A percentile compares a stretch with the other conserved stretches of the same genome.
phyloP scores from a whole-genome alignment of 2,888 invertebrate genomes.

The Mesodorylaimus sp. region DNA sequence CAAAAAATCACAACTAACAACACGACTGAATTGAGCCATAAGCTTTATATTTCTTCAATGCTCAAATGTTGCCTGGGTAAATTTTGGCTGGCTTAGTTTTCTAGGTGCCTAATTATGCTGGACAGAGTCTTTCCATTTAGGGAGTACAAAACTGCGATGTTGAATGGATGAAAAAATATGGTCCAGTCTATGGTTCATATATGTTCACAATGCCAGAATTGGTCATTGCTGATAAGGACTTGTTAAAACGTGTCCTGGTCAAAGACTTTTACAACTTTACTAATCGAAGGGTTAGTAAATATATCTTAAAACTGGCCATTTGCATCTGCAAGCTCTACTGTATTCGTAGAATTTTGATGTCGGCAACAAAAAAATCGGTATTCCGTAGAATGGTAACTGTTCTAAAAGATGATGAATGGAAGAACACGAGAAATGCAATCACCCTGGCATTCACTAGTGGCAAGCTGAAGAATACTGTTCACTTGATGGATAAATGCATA shows the following conservation, averaged over 20 bases:
- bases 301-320: too few relatives aligned
- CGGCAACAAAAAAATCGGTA: not conserved
- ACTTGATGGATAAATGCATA: conserved; percentile 30
- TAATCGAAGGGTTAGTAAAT: conserved; percentile 24
- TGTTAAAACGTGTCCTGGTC: conserved; percentile 28
- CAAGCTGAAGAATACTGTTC: conserved; percentile 35
- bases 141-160: not conserved
- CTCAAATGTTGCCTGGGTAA: too few relatives aligned
- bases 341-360: too few relatives aligned
- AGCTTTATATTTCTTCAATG: too few relatives aligned
- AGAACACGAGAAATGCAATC: conserved; percentile 32
- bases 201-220: conserved; percentile 19
- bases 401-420: conserved; percentile 33
- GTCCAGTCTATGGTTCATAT: conserved; percentile 3
- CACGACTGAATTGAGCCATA: too few relatives aligned
- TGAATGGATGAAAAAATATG: conserved; percentile 1
- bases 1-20: too few relatives aligned
- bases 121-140: not conserved
- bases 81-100: too few relatives aligned
- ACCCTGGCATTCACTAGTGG: conserved; percentile 35
- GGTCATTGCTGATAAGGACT: conserved; percentile 27
- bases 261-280: conserved; percentile 30
- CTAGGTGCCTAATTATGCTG: not conserved
- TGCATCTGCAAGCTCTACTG: too few relatives aligned
- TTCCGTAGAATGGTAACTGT: not conserved